Conservation (phyloP, 2,797 vertebrate genomes). For the Typhlichthys eigenmanni region DNA sequence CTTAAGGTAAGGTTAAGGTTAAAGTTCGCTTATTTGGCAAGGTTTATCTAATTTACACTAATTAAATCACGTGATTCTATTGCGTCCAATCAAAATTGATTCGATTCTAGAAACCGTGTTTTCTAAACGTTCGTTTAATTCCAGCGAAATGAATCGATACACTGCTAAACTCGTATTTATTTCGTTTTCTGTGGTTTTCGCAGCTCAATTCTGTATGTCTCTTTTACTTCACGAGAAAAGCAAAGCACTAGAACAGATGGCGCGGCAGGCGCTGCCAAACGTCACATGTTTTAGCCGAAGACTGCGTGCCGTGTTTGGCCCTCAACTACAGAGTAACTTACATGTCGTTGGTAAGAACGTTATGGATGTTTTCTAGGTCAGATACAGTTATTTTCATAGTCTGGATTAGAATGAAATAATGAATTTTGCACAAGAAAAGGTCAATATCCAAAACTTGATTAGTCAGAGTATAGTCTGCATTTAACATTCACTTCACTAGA, state of each 20-base stretch:
- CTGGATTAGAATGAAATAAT: not conserved
- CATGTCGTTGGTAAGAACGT: conserved; percentile 57
- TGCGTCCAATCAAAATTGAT: not conserved
- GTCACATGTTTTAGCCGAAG: conserved; percentile 59
- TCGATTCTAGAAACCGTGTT: not conserved
- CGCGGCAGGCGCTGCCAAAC: conserved; percentile 39
- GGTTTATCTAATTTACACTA: conserved; percentile 53
- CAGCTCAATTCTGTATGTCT: conserved; percentile 7
- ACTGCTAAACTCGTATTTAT: conserved; percentile 11
- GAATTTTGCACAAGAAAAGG: too few relatives aligned
- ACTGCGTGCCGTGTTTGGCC: conserved; percentile 63
- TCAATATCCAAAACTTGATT: too few relatives aligned
- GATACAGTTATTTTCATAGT: too few relatives aligned
- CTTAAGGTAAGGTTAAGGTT: too few relatives aligned
- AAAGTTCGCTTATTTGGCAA: not conserved
- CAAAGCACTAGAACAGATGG: conserved; percentile 15
- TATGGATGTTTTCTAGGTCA: not conserved
- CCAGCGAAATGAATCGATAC: conserved; percentile 36
- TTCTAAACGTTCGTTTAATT: not conserved
- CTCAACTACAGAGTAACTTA: conserved; percentile 50
- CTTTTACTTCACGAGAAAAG: conserved; percentile 4
- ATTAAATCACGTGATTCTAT: conserved; percentile 55
- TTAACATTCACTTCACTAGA: conserved; percentile 33
- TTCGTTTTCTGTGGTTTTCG: conserved; percentile 18
- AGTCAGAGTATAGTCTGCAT: not conserved